Evolutionary conservation across 1,140 invertebrate genomes (phyloP), one percentile per base, ranked within the genome.

Genomic region (Drosophila sproati): DNA sequence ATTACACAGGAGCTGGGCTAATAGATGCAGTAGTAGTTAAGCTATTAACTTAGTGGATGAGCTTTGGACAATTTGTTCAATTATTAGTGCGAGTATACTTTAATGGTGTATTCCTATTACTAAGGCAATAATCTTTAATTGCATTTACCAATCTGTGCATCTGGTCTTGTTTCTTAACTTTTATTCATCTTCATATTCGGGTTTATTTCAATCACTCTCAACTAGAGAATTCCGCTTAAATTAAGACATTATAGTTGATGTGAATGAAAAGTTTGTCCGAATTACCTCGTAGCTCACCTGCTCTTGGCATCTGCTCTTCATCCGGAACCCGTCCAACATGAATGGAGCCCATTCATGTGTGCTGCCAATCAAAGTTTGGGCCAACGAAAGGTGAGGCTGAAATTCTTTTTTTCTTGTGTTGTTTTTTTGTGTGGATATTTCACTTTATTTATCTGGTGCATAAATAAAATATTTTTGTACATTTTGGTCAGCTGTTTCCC

Each of bases 381-480:
- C 20, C 20, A 1, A 3, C 45, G 47, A 2, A 7, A 10, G 54
- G 5, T 45, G 56, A 10, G 39, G 5, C 28, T 39, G 35, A 52
- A 41, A 10, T n/a, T 29, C 20, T 35, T 1, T 69, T 55, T 41
- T 47, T 32, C 20, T 20, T 20, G 20, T 20, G 20, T 20, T 20
- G 20, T 34, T 59, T 6, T 54, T 39, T 35, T 37, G 34, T 4
- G 34, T 5, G 41, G 41, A 35, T 45, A 73, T 77, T 72, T 74
- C 55, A 61, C 52, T 78, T 89, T 89, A 89, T 89, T 89, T 89
- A 89, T 81, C 64, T 78, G 61, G 64, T 60, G 57, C 81, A 89
- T 90, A 89, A 89, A 89, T 89, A 89, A 89, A 89, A 89, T 90
- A 85, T 89, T 90, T 89, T 78, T 75, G 69, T 78, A 78, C 68